These are phyloP conservation scores for Amaurobius ferox DNA, from an alignment of 2,888 invertebrate species.

Conservation along the genomic window DNA sequence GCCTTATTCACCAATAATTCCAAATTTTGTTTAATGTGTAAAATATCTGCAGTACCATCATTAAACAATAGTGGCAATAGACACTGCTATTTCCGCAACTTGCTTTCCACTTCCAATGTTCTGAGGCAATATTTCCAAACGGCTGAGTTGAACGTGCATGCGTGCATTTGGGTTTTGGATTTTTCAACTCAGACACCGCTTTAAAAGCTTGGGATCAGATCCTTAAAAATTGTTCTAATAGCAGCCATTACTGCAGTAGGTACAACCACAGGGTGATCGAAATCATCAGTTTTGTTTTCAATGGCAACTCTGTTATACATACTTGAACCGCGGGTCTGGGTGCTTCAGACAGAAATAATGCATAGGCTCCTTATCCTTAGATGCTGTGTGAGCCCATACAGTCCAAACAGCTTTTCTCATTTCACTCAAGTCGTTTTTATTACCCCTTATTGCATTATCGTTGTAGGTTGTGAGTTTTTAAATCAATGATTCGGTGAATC, in stretches of 20 bases:
- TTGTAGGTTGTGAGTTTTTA: neutral
- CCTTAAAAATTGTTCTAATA: neutral
- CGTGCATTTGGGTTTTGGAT: too few species aligned
- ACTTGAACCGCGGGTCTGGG: neutral
- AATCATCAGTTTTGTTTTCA: too few species aligned
- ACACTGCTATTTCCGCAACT: too few species aligned
- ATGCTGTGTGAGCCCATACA: neutral
- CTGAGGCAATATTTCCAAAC: too few species aligned
- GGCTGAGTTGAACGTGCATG: too few species aligned
- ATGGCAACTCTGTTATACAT: neutral
- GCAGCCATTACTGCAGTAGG: neutral
- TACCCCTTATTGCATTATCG: neutral
- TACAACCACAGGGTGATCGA: neutral
- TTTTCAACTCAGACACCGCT: too few species aligned
- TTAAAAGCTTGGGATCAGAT: too few species aligned
- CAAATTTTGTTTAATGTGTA: too few species aligned
- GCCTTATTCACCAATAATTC: too few species aligned
- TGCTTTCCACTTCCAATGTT: too few species aligned
- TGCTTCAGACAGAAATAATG: neutral
- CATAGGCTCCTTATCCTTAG: neutral
- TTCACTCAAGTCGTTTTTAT: neutral
- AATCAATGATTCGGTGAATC: neutral
- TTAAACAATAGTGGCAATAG: too few species aligned
- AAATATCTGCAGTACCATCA: too few species aligned
- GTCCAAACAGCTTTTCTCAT: neutral